Base-by-base conservation (phyloP, 2,797 vertebrate species). In the Anabas testudineus region DNA sequence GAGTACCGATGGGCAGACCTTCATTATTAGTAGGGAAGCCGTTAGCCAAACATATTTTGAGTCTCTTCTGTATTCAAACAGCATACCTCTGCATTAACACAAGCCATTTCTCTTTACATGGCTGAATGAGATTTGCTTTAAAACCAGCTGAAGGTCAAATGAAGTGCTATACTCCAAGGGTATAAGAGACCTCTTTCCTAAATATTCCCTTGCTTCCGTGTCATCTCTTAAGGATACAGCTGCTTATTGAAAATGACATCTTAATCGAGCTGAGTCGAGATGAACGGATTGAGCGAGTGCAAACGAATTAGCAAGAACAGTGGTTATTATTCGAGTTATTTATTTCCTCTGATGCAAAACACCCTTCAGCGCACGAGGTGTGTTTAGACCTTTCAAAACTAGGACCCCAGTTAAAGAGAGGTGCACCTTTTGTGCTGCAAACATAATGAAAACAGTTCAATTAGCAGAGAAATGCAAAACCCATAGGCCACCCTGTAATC, bases 41-140 rank as follows among this genome's bases (percentile, higher is more conserved):
- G 43, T 77, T 87, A 89, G 74, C 81, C 46, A 48, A 83, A 80
- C 83, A 78, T 86, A 85, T 87, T 88, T 84, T 37, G 67, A 71
- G 46, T 74, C 82, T 81, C 67, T 45, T 90, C 79, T 82, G 76
- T 90, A 90, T 90, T 90, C 84, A 82, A 67, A 69, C 57, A 1
- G 81, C 86, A 85, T 78, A 78, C 52, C 69, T 81, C 80, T 70
- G 76, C 79, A 90, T 89, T 90, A 92, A 88, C 89, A 90, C 79
- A 84, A 88, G 82, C 76, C 85, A 91, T 92, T 90, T 91, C 88
- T 92, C 85, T 90, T 85, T 84, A 87, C 87, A 90, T 90, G 84
- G 83, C 80, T 93, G 85, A 90, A 85, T 88, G 89, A 85, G 79
- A 87, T 87, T 91, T 78, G 70, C 70, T 84, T 88, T 68, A 88